These are phyloP conservation scores for Orussus abietinus DNA, from an alignment of 1,140 invertebrate genomes.

Conservation along the genomic window DNA sequence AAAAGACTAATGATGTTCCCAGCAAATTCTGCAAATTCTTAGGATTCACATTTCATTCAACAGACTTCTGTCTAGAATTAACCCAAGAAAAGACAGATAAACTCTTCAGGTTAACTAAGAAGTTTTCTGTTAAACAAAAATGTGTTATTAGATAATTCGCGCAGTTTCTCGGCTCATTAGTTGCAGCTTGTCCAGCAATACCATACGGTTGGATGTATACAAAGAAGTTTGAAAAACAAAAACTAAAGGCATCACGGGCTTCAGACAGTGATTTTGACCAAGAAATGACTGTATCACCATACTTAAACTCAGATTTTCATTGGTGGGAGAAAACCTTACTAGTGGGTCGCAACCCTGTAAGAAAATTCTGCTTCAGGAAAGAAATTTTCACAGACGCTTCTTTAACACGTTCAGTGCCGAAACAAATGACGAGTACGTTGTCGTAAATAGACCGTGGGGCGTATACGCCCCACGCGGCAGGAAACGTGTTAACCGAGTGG, in stretches of 20 bases:
- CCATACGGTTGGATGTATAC: slow-evolving; percentile 16
- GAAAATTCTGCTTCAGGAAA: no score
- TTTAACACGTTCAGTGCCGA: no score
- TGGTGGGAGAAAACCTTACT: slow-evolving; percentile 11
- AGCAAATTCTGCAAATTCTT: slow-evolving; percentile 15
- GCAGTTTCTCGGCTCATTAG: slow-evolving; percentile 16
- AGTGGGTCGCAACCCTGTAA: slow-evolving; percentile 11
- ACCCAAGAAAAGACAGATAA: slow-evolving; percentile 12
- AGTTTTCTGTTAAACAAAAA: slow-evolving; percentile 12
- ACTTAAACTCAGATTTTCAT: slow-evolving; percentile 7
- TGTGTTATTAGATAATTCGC: slow-evolving; percentile 21
- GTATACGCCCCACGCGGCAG: no score
- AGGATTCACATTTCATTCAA: slow-evolving; percentile 15
- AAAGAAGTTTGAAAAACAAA: slow-evolving; percentile 16
- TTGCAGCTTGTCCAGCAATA: slow-evolving; percentile 15
- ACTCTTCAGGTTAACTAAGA: slow-evolving; percentile 11
- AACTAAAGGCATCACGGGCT: slow-evolving; percentile 13
- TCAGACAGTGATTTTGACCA: no score
- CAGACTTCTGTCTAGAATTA: slow-evolving; percentile 12
- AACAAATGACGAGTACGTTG: no score
- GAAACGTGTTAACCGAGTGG: no score
- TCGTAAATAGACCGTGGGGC: no score
- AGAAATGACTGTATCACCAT: slow-evolving; percentile 12
- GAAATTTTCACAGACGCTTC: no score
- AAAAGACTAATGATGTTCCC: slow-evolving; percentile 5